A percentile compares a stretch with the other conserved stretches of the same genome.
These are phyloP conservation scores for Tyria jacobaeae DNA, from an alignment of 2,888 invertebrate genomes.

Conservation along the genomic window DNA sequence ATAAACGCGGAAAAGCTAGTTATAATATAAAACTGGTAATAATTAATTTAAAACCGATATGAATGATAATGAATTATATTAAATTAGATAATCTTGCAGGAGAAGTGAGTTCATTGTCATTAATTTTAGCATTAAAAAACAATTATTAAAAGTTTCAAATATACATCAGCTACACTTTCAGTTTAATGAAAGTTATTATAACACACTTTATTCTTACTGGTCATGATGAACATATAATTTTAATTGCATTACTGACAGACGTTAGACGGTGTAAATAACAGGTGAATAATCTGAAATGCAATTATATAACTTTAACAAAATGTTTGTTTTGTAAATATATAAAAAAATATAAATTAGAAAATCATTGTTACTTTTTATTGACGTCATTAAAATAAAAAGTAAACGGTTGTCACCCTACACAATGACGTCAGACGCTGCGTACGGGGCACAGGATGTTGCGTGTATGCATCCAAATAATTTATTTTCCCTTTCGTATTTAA, in stretches of 20 bases:
- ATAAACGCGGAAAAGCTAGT: too few species aligned
- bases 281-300: background rate
- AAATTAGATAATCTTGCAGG: background rate
- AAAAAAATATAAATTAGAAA: background rate
- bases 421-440: conserved; percentile 40
- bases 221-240: background rate
- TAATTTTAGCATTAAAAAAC: background rate
- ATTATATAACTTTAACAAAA: background rate
- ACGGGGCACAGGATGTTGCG: conserved; percentile 72
- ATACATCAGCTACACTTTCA: conserved; percentile 8
- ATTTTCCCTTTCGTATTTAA: conserved; percentile 47
- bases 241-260: background rate
- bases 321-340: background rate
- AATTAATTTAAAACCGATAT: background rate
- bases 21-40: background rate
- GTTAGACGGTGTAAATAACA: background rate
- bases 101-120: background rate
- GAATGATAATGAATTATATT: background rate
- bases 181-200: conserved; percentile 1
- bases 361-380: background rate
- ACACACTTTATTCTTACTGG: background rate
- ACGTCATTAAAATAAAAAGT: background rate
- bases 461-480: conserved; percentile 56
- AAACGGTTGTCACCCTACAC: conserved; percentile 44
- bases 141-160: background rate